These are phyloP conservation scores for Thunnus maccoyii DNA, from an alignment of 2,113 vertebrate species.

Conservation along the genomic window DNA sequence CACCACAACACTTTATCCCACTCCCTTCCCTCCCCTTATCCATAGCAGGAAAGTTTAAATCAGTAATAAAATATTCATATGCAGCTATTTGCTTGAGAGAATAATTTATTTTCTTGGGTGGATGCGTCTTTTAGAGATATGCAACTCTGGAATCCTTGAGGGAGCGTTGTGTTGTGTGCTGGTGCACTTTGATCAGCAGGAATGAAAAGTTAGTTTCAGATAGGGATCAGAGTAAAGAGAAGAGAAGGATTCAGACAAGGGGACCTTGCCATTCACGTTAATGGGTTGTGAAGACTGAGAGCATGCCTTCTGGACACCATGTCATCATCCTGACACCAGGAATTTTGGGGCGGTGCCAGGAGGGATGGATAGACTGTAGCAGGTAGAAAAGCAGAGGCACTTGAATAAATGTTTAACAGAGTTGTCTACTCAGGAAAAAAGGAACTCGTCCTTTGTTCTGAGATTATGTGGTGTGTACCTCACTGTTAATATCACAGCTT, in stretches of 20 bases:
- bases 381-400: conserved; percentile 43
- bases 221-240: conserved; percentile 67
- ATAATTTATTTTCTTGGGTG: conserved; percentile 82
- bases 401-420: conserved; percentile 69
- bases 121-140: conserved; percentile 80
- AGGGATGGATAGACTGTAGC: conserved; percentile 47
- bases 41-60: conserved; percentile 78
- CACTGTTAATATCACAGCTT: conserved; percentile 20
- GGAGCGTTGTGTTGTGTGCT: conserved; percentile 75
- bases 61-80: conserved; percentile 85
- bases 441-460: conserved; percentile 31
- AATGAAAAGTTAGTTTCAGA: conserved; percentile 81
- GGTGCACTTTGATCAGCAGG: conserved; percentile 82
- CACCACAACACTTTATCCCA: conserved; percentile 65
- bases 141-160: conserved; percentile 73
- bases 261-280: conserved; percentile 74
- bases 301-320: conserved; percentile 74
- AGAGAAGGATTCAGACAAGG: conserved; percentile 68
- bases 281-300: conserved; percentile 79
- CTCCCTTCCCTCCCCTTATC: conserved; percentile 60
- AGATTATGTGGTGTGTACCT: conserved; percentile 16
- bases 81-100: conserved; percentile 84
- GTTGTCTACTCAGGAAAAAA: conserved; percentile 23
- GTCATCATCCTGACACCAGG: conserved; percentile 75
- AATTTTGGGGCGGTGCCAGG: conserved; percentile 52